Evolutionary conservation across 1,140 invertebrate genomes (phyloP).

Genomic region (Drosophila insularis): DNA sequence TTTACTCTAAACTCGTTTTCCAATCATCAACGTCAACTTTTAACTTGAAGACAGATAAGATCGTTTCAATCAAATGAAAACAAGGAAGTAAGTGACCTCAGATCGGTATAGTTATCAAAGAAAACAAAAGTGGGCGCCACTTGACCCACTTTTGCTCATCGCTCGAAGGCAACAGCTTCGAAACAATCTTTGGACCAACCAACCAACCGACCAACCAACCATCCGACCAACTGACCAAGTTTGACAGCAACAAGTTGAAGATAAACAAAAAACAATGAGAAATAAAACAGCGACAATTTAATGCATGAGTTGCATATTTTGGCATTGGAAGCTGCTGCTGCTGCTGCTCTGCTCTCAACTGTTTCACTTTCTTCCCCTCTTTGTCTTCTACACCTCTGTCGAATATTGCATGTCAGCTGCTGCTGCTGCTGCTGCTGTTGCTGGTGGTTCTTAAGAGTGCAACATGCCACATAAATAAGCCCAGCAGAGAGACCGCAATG

Average conservation of each 20-base stretch:
- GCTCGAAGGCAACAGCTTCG: constrained; percentile 30
- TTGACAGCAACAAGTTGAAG: constrained; percentile 79
- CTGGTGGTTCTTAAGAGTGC: constrained; percentile 62
- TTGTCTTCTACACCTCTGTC: background rate
- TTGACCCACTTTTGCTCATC: constrained; percentile 61
- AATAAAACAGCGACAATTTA: constrained; percentile 79
- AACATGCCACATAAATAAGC: constrained; percentile 78
- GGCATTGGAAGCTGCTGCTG: constrained; percentile 33
- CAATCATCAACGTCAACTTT: background rate
- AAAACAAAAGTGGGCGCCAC: constrained; percentile 77
- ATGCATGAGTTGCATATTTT: constrained; percentile 79
- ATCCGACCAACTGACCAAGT: constrained; percentile 71
- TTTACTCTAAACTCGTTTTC: constrained; percentile 20
- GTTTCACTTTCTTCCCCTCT: constrained; percentile 46
- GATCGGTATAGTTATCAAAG: constrained; percentile 70
- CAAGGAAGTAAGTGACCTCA: constrained; percentile 56
- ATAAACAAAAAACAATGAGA: constrained; percentile 79
- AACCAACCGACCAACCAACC: constrained; percentile 12
- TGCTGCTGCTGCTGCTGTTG: constrained; percentile 22
- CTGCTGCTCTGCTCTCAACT: constrained; percentile 8
- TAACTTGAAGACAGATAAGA: constrained; percentile 35
- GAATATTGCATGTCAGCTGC: constrained; percentile 54
- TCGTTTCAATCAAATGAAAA: constrained; percentile 39
- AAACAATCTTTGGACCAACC: background rate
- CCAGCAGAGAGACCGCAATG: constrained; percentile 21